Evolutionary conservation across 2,888 invertebrate species (phyloP).

Genomic region (Tetanocera ferruginea): DNA sequence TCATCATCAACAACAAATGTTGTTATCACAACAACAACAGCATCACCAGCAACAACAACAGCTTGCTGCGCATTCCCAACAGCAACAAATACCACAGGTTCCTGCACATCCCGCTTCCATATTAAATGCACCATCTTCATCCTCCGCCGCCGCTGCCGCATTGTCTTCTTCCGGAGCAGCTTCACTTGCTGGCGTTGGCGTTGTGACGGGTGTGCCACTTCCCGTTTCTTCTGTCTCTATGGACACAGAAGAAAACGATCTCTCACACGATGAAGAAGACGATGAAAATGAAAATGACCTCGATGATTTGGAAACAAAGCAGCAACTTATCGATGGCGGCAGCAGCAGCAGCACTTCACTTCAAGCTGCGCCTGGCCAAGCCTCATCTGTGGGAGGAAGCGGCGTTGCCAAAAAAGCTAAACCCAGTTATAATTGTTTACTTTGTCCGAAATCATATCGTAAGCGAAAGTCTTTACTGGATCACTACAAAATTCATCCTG

Average conservation of each 20-base stretch:
- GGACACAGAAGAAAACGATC: slow-evolving; percentile 62
- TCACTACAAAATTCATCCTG: slow-evolving; percentile 69
- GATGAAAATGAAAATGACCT: slow-evolving; percentile 62
- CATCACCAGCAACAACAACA: slow-evolving; percentile 46
- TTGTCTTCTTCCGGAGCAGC: slow-evolving; percentile 25
- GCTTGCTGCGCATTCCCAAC: slow-evolving; percentile 36
- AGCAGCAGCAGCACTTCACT: slow-evolving; percentile 65
- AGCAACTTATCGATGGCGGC: slow-evolving; percentile 65
- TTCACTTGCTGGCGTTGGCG: slow-evolving; percentile 37
- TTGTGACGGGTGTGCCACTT: slow-evolving; percentile 38
- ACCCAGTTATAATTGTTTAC: slow-evolving; percentile 66
- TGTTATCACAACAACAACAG: slow-evolving; percentile 44
- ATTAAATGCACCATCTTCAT: slow-evolving; percentile 28
- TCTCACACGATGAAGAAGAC: slow-evolving; percentile 62
- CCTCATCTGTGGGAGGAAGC: slow-evolving; percentile 47
- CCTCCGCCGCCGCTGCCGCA: slow-evolving; percentile 37
- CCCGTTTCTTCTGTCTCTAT: slow-evolving; percentile 52
- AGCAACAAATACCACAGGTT: slow-evolving; percentile 42
- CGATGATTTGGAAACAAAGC: slow-evolving; percentile 63
- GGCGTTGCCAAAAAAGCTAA: slow-evolving; percentile 61
- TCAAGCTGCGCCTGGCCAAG: slow-evolving; percentile 59
- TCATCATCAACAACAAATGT: slow-evolving; percentile 42
- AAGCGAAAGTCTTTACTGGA: slow-evolving; percentile 68
- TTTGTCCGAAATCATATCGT: slow-evolving; percentile 68
- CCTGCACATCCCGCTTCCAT: slow-evolving; percentile 43